Conservation (phyloP, 2,888 invertebrate genomes). For the Leptogaster cylindrica region DNA sequence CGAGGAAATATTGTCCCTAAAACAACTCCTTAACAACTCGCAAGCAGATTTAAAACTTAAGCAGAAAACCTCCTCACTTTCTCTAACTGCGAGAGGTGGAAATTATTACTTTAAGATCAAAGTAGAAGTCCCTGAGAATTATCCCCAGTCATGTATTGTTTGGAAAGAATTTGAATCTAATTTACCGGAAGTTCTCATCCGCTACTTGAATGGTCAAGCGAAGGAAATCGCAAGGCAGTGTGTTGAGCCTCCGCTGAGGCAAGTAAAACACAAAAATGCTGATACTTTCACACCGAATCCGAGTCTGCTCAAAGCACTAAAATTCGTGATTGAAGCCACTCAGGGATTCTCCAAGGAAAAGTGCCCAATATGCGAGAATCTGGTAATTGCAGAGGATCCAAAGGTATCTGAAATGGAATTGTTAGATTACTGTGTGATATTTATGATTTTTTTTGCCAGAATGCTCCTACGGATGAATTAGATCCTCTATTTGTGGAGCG, state of each 20-base stretch:
- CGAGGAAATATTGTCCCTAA: conserved; percentile 71
- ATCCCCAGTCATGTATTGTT: conserved; percentile 64
- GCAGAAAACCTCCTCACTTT: conserved; percentile 70
- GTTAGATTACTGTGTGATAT: neutral
- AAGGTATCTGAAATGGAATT: conserved; percentile 56
- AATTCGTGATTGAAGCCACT: conserved; percentile 69
- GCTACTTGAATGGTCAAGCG: conserved; percentile 70
- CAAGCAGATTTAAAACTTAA: conserved; percentile 70
- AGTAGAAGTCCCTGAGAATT: conserved; percentile 69
- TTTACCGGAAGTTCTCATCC: conserved; percentile 68
- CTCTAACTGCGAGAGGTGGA: conserved; percentile 66
- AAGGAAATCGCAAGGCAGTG: conserved; percentile 73
- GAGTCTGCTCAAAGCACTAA: conserved; percentile 67
- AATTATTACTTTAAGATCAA: conserved; percentile 69
- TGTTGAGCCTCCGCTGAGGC: conserved; percentile 68
- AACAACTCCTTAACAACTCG: conserved; percentile 62
- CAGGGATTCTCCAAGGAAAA: conserved; percentile 68
- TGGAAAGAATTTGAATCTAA: conserved; percentile 69
- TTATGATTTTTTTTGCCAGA: conserved; percentile 49
- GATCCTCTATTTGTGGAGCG: conserved; percentile 70
- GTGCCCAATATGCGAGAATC: conserved; percentile 70
- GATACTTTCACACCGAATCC: conserved; percentile 69
- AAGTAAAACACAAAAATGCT: conserved; percentile 57
- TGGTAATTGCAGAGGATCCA: conserved; percentile 68
- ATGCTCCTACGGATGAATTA: conserved; percentile 66